Evolutionary conservation across 53 echinoderm and acorn worm genomes (phyloP).

Genomic region (Crossaster papposus): DNA sequence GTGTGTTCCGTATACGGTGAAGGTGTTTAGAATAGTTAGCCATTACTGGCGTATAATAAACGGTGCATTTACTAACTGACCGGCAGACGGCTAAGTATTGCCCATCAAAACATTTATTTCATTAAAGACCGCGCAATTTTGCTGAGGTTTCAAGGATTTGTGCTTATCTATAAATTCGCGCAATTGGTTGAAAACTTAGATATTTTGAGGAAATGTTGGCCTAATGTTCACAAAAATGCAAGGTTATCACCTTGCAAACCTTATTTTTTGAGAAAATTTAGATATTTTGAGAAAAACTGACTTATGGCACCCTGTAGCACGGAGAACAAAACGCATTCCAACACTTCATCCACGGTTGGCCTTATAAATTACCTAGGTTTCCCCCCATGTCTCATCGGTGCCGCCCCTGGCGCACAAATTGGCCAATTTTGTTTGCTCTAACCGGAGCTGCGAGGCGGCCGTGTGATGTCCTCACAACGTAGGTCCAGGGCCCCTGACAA

Average conservation of each 20-base stretch:
- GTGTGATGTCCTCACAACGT: conserved; percentile 14
- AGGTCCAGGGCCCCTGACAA: conserved; percentile 11
- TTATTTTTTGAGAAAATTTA: no score
- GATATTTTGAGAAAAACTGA: no score
- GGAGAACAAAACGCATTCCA: not conserved
- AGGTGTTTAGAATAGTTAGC: not conserved
- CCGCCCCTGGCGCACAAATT: conserved; percentile 12
- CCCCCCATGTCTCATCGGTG: not conserved
- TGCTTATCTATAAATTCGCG: no score
- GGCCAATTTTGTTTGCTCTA: conserved; percentile 23
- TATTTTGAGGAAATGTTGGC: no score
- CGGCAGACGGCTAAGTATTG: not conserved
- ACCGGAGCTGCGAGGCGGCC: conserved; percentile 5
- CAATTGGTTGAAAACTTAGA: no score
- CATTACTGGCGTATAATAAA: not conserved
- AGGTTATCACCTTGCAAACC: no score
- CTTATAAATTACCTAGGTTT: conserved; percentile 23
- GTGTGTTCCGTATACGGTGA: not conserved
- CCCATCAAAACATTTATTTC: not conserved
- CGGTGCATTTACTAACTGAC: not conserved
- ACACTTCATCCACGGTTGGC: conserved; percentile 14
- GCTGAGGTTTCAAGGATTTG: not conserved
- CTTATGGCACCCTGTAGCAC: not conserved
- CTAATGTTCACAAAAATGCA: no score
- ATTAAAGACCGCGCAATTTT: not conserved